Base-by-base conservation (phyloP, 1,140 invertebrate species). In the Zaprionus davidi region DNA sequence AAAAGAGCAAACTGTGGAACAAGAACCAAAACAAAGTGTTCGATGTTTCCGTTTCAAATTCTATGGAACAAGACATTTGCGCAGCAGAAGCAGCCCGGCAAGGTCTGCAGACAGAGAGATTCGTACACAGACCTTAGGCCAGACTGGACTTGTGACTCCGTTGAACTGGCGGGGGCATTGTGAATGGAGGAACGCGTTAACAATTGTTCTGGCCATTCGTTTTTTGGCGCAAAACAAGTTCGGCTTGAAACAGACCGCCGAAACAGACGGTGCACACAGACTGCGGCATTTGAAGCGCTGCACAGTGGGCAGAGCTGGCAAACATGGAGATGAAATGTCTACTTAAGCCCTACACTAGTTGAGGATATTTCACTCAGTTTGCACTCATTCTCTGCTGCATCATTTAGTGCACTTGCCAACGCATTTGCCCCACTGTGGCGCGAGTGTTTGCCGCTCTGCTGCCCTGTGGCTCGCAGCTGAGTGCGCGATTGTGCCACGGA, bases 1-100 rank as follows among this genome's bases (percentile, higher is more conserved):
- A 74, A 38, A 59, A 69, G 51, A 51, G 71, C 71, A 79, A 90
- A 90, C 85, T 77, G 85, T 90, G 85, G 90, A 84, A 90, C 85
- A 90, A 90, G 85, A 82, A 82, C 78, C 85, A 90, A 85, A 90
- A 90, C 85, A 90, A 90, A 90, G 85, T 90, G 85, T 90, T 90
- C 85, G 77, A 90, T 90, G 85, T 90, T 90, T 90, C 85, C 85
- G 85, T 90, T 90, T 90, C 85, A 90, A 90, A 90, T 90, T 90
- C 85, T 90, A 76, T 90, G 85, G 85, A 90, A 90, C 85, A 90
- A 90, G 85, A 90, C 85, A 90, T 90, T 90, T 90, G 85, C 78
- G 28, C 66, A 70, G 46, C 66, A 71, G 60, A 65, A 64, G 76
- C 76, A 67, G 62, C 49, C 55, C 34, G 70, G 41, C 46, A 59